phyloP scores from a whole-genome alignment of 2,888 invertebrate species.

The Nymphalis c-album region DNA sequence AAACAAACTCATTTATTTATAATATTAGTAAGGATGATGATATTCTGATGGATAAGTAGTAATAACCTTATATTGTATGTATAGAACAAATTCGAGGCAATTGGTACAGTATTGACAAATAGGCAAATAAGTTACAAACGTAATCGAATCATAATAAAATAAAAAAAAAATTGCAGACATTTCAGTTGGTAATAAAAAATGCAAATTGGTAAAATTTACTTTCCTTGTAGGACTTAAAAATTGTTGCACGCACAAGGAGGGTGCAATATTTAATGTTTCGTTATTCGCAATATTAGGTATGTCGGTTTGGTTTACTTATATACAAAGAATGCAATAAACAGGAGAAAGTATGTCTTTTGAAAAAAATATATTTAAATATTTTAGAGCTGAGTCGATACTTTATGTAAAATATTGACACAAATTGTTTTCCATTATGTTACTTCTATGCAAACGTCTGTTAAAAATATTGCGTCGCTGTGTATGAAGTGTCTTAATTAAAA shows the following conservation, averaged over 20 bases:
- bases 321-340: not conserved
- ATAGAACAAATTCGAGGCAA: no score
- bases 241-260: conserved; percentile 36
- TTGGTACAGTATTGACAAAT: not conserved
- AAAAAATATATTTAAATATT: not conserved
- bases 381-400: not conserved
- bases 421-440: no score
- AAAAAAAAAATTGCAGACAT: conserved; percentile 22
- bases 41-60: no score
- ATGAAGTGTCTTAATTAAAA: no score
- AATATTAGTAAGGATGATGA: no score
- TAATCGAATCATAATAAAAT: conserved; percentile 17
- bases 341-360: not conserved
- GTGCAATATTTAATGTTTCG: conserved; percentile 33
- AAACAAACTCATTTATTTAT: no score
- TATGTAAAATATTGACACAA: no score
- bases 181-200: conserved; percentile 41
- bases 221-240: conserved; percentile 43
- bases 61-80: no score
- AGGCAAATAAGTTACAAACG: conserved; percentile 19
- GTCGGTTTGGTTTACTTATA: conserved; percentile 3
- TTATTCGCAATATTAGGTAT: conserved; percentile 18
- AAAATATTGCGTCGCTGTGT: no score
- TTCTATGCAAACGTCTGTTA: no score
- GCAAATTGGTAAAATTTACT: conserved; percentile 44